phyloP scores from a whole-genome alignment of 2,888 invertebrate genomes.

The Ctena decussata region DNA sequence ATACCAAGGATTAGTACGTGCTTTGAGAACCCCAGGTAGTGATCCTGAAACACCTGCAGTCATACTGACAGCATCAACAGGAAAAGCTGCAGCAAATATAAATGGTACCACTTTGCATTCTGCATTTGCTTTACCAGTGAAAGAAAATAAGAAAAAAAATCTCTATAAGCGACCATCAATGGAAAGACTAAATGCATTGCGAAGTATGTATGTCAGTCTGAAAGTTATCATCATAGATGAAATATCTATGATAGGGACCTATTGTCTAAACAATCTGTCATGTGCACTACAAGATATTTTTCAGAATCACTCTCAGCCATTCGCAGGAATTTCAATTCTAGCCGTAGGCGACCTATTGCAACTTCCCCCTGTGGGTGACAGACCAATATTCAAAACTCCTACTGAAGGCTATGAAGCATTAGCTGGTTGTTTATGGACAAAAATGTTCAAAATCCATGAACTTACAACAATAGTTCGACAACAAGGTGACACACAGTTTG shows the following conservation, averaged over 20 bases:
- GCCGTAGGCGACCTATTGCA: conserved; percentile 56
- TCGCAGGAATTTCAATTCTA: conserved; percentile 55
- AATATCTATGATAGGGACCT: conserved; percentile 41
- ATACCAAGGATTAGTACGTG: conserved; percentile 22
- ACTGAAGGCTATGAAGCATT: conserved; percentile 52
- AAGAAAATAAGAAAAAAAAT: neutral
- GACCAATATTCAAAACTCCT: conserved; percentile 33
- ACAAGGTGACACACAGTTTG: conserved; percentile 52
- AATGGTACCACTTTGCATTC: conserved; percentile 51
- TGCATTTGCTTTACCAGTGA: conserved; percentile 55
- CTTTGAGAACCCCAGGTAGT: conserved; percentile 22
- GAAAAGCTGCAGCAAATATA: conserved; percentile 56
- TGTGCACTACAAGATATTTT: neutral
- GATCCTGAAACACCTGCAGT: conserved; percentile 32
- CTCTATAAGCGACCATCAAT: conserved; percentile 20
- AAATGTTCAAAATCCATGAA: conserved; percentile 45
- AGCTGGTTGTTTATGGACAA: conserved; percentile 11
- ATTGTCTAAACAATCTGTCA: neutral
- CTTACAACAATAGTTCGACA: conserved; percentile 43
- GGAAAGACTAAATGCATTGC: conserved; percentile 31
- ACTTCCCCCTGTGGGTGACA: conserved; percentile 43
- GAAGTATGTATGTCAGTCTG: conserved; percentile 22
- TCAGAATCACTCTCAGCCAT: neutral
- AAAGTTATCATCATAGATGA: conserved; percentile 57
- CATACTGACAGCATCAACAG: conserved; percentile 50